Evolutionary conservation across 2,113 vertebrate genomes (phyloP).

Genomic region (Nothocercus nigrocapillus): DNA sequence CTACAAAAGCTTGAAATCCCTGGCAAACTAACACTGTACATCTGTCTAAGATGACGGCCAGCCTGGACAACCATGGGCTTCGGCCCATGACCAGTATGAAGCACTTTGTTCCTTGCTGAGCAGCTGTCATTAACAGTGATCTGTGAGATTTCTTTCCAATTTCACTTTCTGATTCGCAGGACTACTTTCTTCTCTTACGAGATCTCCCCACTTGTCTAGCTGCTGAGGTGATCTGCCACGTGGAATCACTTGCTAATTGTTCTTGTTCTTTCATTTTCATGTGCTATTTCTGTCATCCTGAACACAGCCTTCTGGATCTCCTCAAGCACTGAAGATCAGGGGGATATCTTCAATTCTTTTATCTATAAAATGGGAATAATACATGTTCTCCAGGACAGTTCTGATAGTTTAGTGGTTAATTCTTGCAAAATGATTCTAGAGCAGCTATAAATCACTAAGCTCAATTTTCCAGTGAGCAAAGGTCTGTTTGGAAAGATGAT

Average conservation of each 20-base stretch:
- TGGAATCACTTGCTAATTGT: accelerated
- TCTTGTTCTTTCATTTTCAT: accelerated
- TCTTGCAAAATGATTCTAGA: not conserved
- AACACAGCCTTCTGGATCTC: not conserved
- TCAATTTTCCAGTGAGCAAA: not conserved
- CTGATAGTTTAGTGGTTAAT: not conserved
- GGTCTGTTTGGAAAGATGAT: not conserved
- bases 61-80: not conserved
- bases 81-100: slow-evolving; percentile 25
- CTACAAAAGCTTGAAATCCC: slow-evolving; percentile 41
- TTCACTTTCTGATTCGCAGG: not conserved
- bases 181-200: not conserved
- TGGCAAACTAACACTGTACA: not conserved
- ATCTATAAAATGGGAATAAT: not conserved
- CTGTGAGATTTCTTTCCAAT: slow-evolving; percentile 2
- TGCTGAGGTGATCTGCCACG: not conserved
- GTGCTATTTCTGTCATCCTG: not conserved
- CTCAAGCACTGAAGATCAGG: accelerated
- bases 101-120: slow-evolving; percentile 57
- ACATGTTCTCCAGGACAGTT: not conserved
- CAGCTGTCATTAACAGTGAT: slow-evolving; percentile 60
- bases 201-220: not conserved
- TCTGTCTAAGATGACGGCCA: slow-evolving; percentile 53
- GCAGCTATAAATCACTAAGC: not conserved
- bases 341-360: not conserved